Percentiles rank a stretch among this genome's conserved stretches.
These are phyloP conservation scores for Aphidius colemani DNA, from an alignment of 2,888 invertebrate genomes.

Conservation along the genomic window DNA sequence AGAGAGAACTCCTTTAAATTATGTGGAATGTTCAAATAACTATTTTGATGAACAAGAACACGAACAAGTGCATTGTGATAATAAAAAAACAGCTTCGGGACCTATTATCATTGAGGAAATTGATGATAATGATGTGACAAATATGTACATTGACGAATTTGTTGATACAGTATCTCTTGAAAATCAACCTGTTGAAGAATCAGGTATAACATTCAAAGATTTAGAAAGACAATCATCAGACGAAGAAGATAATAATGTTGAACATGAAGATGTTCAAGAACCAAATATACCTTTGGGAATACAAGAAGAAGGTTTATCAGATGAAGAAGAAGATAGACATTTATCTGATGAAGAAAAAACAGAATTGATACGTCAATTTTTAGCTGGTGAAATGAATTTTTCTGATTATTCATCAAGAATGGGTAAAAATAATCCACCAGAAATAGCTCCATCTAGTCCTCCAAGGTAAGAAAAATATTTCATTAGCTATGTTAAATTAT, in stretches of 20 bases:
- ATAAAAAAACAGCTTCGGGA: conserved; percentile 27
- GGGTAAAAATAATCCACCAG: conserved; percentile 62
- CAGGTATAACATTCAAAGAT: background rate
- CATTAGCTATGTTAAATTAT: background rate
- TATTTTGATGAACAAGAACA: no score
- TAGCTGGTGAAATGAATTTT: conserved; percentile 74
- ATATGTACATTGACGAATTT: conserved; percentile 51
- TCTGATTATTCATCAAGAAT: conserved; percentile 68
- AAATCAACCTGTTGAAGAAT: conserved; percentile 34
- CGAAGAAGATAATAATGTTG: conserved; percentile 40
- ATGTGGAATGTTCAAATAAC: no score
- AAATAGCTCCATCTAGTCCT: conserved; percentile 50
- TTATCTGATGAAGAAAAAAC: conserved; percentile 47
- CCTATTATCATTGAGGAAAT: conserved; percentile 55
- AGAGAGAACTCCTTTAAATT: no score
- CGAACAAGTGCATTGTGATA: no score
- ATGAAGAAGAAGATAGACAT: conserved; percentile 36
- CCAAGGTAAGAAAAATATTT: conserved; percentile 25
- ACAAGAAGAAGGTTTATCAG: conserved; percentile 33
- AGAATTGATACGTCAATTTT: conserved; percentile 69
- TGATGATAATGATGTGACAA: conserved; percentile 44
- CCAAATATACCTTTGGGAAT: background rate
- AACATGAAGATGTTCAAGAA: background rate
- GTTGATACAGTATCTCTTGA: conserved; percentile 52
- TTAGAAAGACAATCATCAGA: conserved; percentile 36